Base-by-base conservation (phyloP, 2,888 invertebrate genomes). In the Nomada fabriciana region DNA sequence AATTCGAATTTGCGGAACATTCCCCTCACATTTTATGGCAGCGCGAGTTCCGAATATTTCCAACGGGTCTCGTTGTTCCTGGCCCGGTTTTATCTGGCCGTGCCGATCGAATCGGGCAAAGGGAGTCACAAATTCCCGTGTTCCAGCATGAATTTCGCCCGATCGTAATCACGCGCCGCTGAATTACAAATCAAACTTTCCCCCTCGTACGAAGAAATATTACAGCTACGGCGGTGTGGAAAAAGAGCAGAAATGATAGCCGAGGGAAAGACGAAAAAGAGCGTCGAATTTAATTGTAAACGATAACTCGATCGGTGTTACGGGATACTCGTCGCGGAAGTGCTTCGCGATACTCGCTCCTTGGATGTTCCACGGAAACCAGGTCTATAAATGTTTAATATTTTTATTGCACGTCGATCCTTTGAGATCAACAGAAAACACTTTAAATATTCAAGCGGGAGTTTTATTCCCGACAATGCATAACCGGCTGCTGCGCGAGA, bases 71-170 rank as follows among this genome's bases (percentile, higher is more conserved):
- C 23, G 61, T 80, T 85, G 80, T 69, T 75, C 65, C 61, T 4
- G 42, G 15, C 29, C 52, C 43, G 25, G 57, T 61, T 78, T 86
- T 86, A 86, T 86, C 83, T 83, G 69, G 57, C 57, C 72, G 42
- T 75, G 61, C 75, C 83, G 69, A 86, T 85, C 86, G 79, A 83
- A 85, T 83, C 76, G 85, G 74, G 70, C 59, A 72, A 72, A 77
- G 69, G 74, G 59, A 47, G 65, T 74, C 83, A 78, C 82, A 83
- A 86, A 86, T 87, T 82, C 83, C 70, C 55, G 55, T 53, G 83
- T 75, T 74, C 85, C 68, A 60, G 84, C 84, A 80, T 76, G 84
- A 75, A 86, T 84, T 84, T 74, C 47, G 47, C n/a, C n/a, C 50
- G 87, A 87, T 87, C 65, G 75, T 67, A 77, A 87, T 87, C 87